Evolutionary conservation across 2,113 vertebrate species (phyloP).

Genomic region (Acrocephalus arundinaceus): DNA sequence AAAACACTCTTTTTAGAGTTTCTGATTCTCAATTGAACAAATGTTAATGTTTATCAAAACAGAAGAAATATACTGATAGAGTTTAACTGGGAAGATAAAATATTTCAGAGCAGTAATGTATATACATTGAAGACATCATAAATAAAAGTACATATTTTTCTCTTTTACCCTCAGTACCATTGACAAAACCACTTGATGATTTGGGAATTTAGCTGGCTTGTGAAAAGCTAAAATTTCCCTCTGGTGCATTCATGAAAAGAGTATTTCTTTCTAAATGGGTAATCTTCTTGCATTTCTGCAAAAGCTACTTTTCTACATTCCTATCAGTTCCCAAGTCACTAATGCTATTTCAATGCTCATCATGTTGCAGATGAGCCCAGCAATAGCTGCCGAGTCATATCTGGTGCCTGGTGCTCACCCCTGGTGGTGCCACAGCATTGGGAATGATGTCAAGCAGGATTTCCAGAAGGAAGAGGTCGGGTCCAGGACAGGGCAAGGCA

Average conservation of each 20-base stretch:
- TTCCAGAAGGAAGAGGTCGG: not conserved
- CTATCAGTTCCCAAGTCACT: not conserved
- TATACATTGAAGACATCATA: not conserved
- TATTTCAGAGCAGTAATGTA: not conserved
- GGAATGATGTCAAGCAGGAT: not conserved
- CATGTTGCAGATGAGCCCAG: not conserved
- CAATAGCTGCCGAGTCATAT: not conserved
- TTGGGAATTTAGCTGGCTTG: not conserved
- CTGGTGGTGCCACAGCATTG: fast-evolving
- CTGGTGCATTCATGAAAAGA: not conserved
- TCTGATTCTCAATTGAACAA: not conserved
- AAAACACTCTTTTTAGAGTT: not conserved
- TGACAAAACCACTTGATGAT: not conserved
- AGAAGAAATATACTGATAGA: not conserved
- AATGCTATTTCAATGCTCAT: not conserved
- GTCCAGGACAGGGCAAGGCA: not conserved
- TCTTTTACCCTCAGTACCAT: not conserved
- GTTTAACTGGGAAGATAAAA: slow-evolving; percentile 6
- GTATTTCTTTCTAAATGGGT: not conserved
- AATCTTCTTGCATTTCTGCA: not conserved
- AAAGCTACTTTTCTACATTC: not conserved
- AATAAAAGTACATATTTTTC: not conserved
- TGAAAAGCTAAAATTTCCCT: slow-evolving; percentile 10
- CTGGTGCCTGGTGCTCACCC: not conserved
- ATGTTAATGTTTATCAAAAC: slow-evolving; percentile 17